Conservation (phyloP, 2,113 vertebrate genomes). For the Porphyrio hochstetteri region DNA sequence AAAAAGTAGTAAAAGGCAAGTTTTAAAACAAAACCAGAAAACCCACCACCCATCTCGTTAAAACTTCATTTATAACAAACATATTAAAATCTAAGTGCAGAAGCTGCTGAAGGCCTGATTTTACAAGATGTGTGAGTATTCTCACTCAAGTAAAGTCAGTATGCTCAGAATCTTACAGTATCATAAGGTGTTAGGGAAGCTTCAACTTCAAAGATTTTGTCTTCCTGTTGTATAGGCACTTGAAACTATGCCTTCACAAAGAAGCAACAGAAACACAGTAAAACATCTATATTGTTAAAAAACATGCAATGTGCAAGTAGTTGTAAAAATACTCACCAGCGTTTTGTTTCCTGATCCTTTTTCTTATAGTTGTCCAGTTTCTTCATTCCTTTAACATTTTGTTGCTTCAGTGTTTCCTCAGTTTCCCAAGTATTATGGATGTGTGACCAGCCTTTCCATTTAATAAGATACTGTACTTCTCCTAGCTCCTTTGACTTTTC, state of each 20-base stretch:
- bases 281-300: background rate
- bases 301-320: background rate
- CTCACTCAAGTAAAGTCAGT: background rate
- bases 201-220: conserved; percentile 1
- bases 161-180: background rate
- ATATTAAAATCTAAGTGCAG: background rate
- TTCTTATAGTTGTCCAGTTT: conserved; percentile 98
- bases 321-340: conserved; percentile 79
- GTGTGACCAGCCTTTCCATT: conserved; percentile 98
- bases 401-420: conserved; percentile 91
- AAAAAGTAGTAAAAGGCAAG: conserved; percentile 17
- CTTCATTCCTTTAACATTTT: conserved; percentile 98
- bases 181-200: background rate
- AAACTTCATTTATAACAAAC: background rate
- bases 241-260: background rate
- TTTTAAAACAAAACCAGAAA: conserved; percentile 11
- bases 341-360: conserved; percentile 91
- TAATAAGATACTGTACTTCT: conserved; percentile 93
- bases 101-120: background rate
- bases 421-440: conserved; percentile 99
- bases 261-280: background rate
- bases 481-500: conserved; percentile 85
- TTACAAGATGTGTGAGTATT: background rate
- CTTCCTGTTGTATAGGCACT: background rate
- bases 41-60: background rate